Evolutionary conservation across 1,140 invertebrate genomes (phyloP).

Genomic region (Papilio polyxenes): DNA sequence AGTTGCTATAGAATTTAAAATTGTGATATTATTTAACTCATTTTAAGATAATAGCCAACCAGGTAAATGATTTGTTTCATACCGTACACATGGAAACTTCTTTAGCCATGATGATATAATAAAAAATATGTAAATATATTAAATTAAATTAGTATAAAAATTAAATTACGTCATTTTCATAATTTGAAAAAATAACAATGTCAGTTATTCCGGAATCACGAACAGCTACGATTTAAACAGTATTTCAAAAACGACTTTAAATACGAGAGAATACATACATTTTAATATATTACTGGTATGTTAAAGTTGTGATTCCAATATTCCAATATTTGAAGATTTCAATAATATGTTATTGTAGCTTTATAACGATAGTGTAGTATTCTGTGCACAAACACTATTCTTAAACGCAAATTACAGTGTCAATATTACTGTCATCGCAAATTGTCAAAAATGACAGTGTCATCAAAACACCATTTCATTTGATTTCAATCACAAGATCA

Average conservation of each 20-base stretch:
- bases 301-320: no score
- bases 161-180: slow-evolving; percentile 38
- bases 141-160: slow-evolving; percentile 44
- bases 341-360: no score
- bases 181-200: slow-evolving; percentile 32
- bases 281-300: not conserved
- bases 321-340: no score
- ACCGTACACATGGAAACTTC: slow-evolving; percentile 77
- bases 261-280: no score
- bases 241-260: not conserved
- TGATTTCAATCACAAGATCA: not conserved
- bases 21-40: not conserved
- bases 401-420: not conserved
- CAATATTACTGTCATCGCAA: not conserved
- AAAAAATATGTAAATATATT: slow-evolving; percentile 46
- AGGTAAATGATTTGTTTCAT: slow-evolving; percentile 26
- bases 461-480: not conserved
- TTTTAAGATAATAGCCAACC: not conserved
- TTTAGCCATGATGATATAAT: slow-evolving; percentile 65
- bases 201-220: slow-evolving; percentile 9
- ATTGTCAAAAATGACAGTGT: not conserved
- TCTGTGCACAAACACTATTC: not conserved
- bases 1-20: slow-evolving; percentile 80
- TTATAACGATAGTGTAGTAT: no score
- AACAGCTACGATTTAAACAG: not conserved